Conservation (phyloP, 2,797 vertebrate genomes). For the Chaenodraco wilsoni region DNA sequence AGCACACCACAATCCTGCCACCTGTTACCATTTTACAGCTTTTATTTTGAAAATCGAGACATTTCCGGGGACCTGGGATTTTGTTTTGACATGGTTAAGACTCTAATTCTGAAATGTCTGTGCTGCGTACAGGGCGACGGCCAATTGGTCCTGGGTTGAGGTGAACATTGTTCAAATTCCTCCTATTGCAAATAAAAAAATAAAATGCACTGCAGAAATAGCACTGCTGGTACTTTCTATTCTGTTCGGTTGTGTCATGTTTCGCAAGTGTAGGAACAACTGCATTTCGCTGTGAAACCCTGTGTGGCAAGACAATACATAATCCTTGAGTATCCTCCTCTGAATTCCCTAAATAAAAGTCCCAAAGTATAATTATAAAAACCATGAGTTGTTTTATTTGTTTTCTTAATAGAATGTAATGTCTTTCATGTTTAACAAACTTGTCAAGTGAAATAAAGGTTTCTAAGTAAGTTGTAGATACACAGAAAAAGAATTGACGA, state of each 20-base stretch:
- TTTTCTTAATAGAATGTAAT: background rate
- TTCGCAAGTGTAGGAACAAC: no score
- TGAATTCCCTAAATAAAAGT: background rate
- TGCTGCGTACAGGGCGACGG: no score
- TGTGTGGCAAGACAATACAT: no score
- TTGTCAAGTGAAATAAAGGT: no score
- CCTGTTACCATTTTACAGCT: background rate
- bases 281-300: no score
- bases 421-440: background rate
- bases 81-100: background rate
- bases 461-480: background rate
- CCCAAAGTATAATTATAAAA: background rate
- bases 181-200: no score
- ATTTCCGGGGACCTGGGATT: background rate
- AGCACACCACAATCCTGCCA: background rate
- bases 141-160: no score
- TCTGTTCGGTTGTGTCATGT: no score
- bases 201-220: no score
- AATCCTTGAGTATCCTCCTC: background rate
- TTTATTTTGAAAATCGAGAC: slow-evolving; percentile 1
- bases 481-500: background rate
- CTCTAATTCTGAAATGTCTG: background rate
- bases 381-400: no score
- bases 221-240: no score
- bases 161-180: no score